Evolutionary conservation across 2,888 invertebrate species (phyloP).

Genomic region (Aleiodes testaceus): DNA sequence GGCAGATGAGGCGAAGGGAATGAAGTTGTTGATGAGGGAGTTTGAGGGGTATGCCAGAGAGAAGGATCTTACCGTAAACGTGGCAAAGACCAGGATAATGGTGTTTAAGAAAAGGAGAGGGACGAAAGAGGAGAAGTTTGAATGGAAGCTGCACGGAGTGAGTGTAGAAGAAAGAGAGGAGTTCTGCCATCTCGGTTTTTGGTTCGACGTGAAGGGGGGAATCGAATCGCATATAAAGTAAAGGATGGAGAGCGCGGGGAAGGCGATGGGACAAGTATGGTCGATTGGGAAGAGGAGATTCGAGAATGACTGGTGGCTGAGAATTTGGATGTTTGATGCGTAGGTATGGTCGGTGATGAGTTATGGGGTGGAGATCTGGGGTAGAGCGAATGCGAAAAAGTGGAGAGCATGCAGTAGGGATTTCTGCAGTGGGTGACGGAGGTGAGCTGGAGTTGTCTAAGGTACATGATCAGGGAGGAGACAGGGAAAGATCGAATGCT

Average conservation of each 20-base stretch:
- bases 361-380: no score
- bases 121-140: background rate
- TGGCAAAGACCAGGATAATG: slow-evolving; percentile 37
- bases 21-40: slow-evolving; percentile 21
- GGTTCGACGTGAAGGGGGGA: background rate
- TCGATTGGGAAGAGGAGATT: background rate
- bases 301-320: background rate
- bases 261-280: background rate
- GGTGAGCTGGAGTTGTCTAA: background rate
- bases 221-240: background rate
- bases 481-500: no score
- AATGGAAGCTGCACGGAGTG: slow-evolving; percentile 36
- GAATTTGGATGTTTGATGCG: background rate
- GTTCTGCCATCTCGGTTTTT: background rate
- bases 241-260: background rate
- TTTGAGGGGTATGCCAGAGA: slow-evolving; percentile 22
- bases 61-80: slow-evolving; percentile 21
- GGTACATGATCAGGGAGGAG: background rate
- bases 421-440: background rate
- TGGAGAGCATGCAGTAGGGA: no score
- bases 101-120: slow-evolving; percentile 29
- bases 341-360: no score
- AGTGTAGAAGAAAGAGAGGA: slow-evolving; percentile 20
- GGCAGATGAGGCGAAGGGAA: slow-evolving; percentile 23
- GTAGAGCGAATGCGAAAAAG: no score